Evolutionary conservation across 1,140 invertebrate species (phyloP), one percentile per base, ranked within the genome.

Genomic region (Drosophila grimshawi): DNA sequence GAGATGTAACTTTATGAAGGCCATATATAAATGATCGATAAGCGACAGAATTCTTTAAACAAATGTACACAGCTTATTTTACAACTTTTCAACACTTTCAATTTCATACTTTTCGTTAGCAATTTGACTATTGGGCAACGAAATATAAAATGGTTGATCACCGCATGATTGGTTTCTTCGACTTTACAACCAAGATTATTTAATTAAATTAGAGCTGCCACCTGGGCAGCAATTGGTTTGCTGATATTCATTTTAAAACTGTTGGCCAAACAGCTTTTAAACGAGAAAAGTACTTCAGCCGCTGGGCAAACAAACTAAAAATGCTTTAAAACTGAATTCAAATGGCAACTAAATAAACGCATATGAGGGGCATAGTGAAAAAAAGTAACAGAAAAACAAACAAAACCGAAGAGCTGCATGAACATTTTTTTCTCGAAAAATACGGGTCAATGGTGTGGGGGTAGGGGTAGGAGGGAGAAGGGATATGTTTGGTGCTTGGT

Each of bases 261-360:
- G 53, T 65, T 64, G 56, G 52, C 52, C 68, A 71, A 69, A 61
- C 49, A 49, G 39, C 52, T 60, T 61, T 52, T 61, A 30, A 6
- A 32, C 57, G 19, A 19, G 19, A 45, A 59, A 59, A 43, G 43
- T 59, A 41, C 39, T 30, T 11, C 29, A 3, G 68, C 39, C 32
- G 39, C 39, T 49, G 57, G 55, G 8, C 56, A 41, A 62, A 52
- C 46, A 57, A 52, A 56, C n/a, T 10, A 37, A 49, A 48, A 73
- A 27, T 51, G 61, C 59, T 73, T 77, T 68, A 67, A 73, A 73
- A 51, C 30, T 55, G 39, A 67, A 53, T 64, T 68, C 55, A 62
- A 74, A 49, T 30, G 49, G 30, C 30, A 52, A 74, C 64, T 68
- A 68, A 74, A 74, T 74, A 74, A 74, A 73, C 33, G 53, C 53